Evolutionary conservation across 1,140 invertebrate species (phyloP).

Genomic region (Micrasema minimum): DNA sequence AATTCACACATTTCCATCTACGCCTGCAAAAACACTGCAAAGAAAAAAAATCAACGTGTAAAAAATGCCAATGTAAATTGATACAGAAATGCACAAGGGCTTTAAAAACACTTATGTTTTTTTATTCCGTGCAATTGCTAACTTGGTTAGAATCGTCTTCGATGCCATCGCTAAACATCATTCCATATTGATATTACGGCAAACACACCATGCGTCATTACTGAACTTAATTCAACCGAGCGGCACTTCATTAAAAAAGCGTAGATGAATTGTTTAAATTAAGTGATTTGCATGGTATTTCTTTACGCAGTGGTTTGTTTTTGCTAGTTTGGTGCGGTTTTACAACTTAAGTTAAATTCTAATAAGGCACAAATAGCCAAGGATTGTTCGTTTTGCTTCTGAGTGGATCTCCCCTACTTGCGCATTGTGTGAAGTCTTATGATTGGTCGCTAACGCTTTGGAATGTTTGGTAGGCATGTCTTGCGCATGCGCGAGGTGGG

Average conservation of each 20-base stretch:
- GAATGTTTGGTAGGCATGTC: constrained; percentile 49
- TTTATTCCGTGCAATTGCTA: too few relatives aligned
- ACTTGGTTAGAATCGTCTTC: too few relatives aligned
- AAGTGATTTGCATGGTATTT: too few relatives aligned
- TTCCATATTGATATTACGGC: constrained; percentile 8
- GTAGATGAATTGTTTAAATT: not conserved
- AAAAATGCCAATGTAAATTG: not conserved
- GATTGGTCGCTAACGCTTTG: constrained; percentile 40
- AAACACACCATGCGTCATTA: not conserved
- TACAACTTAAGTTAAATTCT: constrained; percentile 27
- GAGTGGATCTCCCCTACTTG: constrained; percentile 38
- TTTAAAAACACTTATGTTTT: too few relatives aligned
- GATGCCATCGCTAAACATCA: constrained; percentile 21
- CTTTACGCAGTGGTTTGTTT: constrained; percentile 1
- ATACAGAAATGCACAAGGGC: too few relatives aligned
- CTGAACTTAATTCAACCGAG: not conserved
- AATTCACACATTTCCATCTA: constrained; percentile 32
- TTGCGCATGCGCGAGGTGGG: constrained; percentile 39
- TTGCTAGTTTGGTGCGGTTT: not conserved
- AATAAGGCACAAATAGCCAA: constrained; percentile 31
- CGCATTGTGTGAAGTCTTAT: constrained; percentile 21
- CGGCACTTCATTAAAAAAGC: not conserved
- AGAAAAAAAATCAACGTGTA: too few relatives aligned
- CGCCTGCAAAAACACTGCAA: not conserved
- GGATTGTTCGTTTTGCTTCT: constrained; percentile 39